Evolutionary conservation across 2,113 vertebrate genomes (phyloP), one percentile per base, ranked within the genome.

Genomic region (Nettapus auritus): DNA sequence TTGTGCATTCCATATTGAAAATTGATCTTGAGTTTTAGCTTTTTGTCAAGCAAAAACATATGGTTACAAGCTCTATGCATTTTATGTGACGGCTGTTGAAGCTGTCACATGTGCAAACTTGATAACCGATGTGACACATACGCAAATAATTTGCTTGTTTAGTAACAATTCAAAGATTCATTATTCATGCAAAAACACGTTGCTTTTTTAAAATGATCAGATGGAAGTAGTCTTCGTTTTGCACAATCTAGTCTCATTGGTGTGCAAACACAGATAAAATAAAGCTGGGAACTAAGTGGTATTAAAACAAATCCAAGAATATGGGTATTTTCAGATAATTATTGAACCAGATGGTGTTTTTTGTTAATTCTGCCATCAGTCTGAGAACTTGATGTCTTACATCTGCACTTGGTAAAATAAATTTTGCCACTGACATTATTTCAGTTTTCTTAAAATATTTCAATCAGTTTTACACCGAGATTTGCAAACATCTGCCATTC

Each of bases 1-100:
- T 98, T 98, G 98, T 96, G 97, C 97, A 96, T 98, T 98, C 97
- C 98, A 98, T 98, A 98, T 98, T 98, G 98, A 98, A 98, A 98
- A 98, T 98, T 97, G 98, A 98, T 98, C 98, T 98, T 96, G 97
- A 98, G 98, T 97, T 98, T 98, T 97, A 97, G 98, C 98, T 98
- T 98, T 98, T 97, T 97, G 97, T 99, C 98, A 98, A 98, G 98
- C 98, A 98, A 97, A 99, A 98, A 98, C 98, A 98, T 99, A 99
- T 99, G 98, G 98, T 97, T 97, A 97, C 96, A 97, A 98, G 98
- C 97, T 97, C 97, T 96, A 98, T 97, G 98, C 97, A 97, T 97
- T 98, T 98, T 98, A 98, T 97, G 98, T 98, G 98, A 98, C 97
- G 98, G 98, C 98, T 98, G 98, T 97, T 98, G 98, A 98, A 98